Evolutionary conservation across 2,888 invertebrate genomes (phyloP).

Genomic region (Exocentrus adspersus): DNA sequence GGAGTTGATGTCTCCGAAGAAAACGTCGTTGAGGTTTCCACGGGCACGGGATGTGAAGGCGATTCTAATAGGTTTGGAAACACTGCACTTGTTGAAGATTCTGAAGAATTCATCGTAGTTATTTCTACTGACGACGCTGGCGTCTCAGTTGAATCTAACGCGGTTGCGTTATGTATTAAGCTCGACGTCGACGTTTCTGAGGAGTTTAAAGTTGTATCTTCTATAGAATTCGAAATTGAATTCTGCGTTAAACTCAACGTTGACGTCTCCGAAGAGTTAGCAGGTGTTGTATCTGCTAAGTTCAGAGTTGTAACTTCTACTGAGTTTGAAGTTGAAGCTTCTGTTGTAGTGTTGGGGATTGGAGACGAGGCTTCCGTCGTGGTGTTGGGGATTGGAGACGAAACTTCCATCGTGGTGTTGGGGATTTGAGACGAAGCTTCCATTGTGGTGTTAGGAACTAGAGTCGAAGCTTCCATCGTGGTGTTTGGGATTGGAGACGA

Average conservation of each 20-base stretch:
- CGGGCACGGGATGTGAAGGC: no score
- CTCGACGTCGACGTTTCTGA: not conserved
- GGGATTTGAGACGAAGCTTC: not conserved
- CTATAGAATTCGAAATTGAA: not conserved
- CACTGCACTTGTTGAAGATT: no score
- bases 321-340: not conserved
- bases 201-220: not conserved
- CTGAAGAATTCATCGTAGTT: no score
- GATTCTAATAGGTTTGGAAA: no score
- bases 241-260: not conserved
- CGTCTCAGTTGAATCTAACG: no score
- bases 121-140: no score
- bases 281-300: not conserved
- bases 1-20: not conserved
- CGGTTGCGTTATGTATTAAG: no score
- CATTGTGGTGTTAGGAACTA: constrained; percentile 19
- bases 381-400: not conserved
- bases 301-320: not conserved
- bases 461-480: not conserved
- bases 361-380: not conserved
- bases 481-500: not conserved
- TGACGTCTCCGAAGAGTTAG: not conserved
- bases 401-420: not conserved
- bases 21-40: not conserved
- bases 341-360: constrained; percentile 11